Evolutionary conservation across 2,888 invertebrate genomes (phyloP).

Genomic region (Kuschelorhynchus macadamiae): DNA sequence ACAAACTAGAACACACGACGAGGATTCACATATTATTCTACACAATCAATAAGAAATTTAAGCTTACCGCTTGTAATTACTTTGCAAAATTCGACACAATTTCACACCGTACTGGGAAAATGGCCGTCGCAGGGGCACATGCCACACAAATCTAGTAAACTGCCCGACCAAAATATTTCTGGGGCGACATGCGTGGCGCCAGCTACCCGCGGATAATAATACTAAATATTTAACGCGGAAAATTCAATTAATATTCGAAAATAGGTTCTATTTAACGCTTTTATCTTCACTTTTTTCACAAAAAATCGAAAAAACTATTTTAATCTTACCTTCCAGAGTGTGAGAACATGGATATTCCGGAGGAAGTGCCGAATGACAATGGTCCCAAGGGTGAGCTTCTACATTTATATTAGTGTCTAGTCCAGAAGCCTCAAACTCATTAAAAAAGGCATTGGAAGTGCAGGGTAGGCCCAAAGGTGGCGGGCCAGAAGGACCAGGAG

Average conservation of each 20-base stretch:
- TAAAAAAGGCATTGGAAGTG: conserved; percentile 63
- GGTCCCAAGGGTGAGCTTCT: conserved; percentile 58
- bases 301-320: conserved; percentile 25
- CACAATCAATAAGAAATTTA: conserved; percentile 59
- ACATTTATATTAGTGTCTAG: conserved; percentile 60
- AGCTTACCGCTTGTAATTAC: conserved; percentile 75
- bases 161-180: conserved; percentile 64
- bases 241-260: conserved; percentile 36
- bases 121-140: conserved; percentile 80
- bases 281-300: not conserved
- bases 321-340: conserved; percentile 60
- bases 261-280: not conserved
- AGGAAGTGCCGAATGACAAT: conserved; percentile 50
- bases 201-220: conserved; percentile 49
- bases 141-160: conserved; percentile 74
- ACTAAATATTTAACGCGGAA: conserved; percentile 30
- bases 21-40: conserved; percentile 55
- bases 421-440: conserved; percentile 60
- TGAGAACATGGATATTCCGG: conserved; percentile 56
- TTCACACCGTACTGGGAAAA: conserved; percentile 78
- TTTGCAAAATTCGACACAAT: conserved; percentile 75
- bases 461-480: conserved; percentile 50
- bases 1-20: conserved; percentile 54
- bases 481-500: conserved; percentile 57
- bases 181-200: conserved; percentile 58